Evolutionary conservation across 2,888 invertebrate genomes (phyloP).

Genomic region (Nymphalis polychloros): DNA sequence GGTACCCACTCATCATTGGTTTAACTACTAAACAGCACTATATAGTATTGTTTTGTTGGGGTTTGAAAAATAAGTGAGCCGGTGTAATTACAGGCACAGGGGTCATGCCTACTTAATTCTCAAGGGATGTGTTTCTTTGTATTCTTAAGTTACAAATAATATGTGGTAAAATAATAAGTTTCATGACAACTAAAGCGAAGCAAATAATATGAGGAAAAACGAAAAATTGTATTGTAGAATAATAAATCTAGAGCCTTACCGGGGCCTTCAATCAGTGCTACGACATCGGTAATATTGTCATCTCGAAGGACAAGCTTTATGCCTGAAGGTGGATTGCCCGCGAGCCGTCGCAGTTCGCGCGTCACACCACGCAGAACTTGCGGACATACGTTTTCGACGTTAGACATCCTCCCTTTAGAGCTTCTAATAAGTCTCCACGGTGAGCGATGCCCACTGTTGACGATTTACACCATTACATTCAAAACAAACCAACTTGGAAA

Average conservation of each 20-base stretch:
- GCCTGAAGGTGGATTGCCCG: slow-evolving; percentile 93
- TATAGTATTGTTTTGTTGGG: too few relatives aligned
- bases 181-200: too few relatives aligned
- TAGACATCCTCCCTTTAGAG: slow-evolving; percentile 83
- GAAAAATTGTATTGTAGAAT: too few relatives aligned
- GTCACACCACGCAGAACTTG: slow-evolving; percentile 94
- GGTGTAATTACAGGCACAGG: too few relatives aligned
- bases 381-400: slow-evolving; percentile 97
- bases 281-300: slow-evolving; percentile 96
- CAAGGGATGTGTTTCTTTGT: too few relatives aligned
- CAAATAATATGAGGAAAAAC: too few relatives aligned
- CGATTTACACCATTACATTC: slow-evolving; percentile 20
- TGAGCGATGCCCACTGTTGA: slow-evolving; percentile 21
- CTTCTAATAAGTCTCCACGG: slow-evolving; percentile 7
- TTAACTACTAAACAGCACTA: too few relatives aligned
- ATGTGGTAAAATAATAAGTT: too few relatives aligned
- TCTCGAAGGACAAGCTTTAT: slow-evolving; percentile 94
- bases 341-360: slow-evolving; percentile 93
- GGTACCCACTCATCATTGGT: too few relatives aligned
- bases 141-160: too few relatives aligned
- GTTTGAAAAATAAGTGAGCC: too few relatives aligned
- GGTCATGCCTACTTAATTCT: too few relatives aligned
- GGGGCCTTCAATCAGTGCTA: slow-evolving; percentile 95
- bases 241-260: slow-evolving; percentile 46
- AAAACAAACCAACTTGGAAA: slow-evolving; percentile 1